These are phyloP conservation scores for Ciconia stormi DNA, from an alignment of 2,113 vertebrate genomes.

Conservation along the genomic window DNA sequence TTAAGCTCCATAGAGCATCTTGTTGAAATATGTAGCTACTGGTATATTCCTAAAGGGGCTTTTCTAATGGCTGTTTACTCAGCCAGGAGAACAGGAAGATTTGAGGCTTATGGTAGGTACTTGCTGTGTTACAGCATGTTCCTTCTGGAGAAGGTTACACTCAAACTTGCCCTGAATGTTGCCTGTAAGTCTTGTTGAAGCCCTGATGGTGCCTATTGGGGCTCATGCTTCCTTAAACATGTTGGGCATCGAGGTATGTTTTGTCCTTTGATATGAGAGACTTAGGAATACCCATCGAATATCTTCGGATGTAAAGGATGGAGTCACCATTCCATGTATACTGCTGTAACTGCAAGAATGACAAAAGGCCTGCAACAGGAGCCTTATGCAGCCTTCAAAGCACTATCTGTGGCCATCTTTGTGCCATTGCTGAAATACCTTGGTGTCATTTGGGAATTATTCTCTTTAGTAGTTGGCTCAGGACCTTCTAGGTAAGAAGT, in stretches of 20 bases:
- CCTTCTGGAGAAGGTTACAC: background rate
- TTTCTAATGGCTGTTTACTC: background rate
- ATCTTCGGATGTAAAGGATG: background rate
- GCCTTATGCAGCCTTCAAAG: background rate
- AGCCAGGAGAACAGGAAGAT: background rate
- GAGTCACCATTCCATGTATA: background rate
- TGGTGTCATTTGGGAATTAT: background rate
- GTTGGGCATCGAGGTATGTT: background rate
- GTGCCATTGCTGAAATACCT: background rate
- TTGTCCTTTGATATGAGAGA: background rate
- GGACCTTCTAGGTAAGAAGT: background rate
- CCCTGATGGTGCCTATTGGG: background rate
- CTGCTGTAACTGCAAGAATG: background rate
- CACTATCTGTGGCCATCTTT: background rate
- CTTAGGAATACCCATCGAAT: background rate
- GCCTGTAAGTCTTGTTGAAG: background rate
- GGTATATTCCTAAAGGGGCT: background rate
- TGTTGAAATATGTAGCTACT: background rate
- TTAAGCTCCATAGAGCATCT: background rate
- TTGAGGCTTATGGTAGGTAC: background rate
- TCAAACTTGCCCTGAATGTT: background rate
- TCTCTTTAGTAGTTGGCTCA: background rate
- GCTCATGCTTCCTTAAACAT: background rate
- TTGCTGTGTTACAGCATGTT: background rate
- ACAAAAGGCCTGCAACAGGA: background rate